Evolutionary conservation across 1,140 invertebrate genomes (phyloP).

Genomic region (Heliothis subflexa): DNA sequence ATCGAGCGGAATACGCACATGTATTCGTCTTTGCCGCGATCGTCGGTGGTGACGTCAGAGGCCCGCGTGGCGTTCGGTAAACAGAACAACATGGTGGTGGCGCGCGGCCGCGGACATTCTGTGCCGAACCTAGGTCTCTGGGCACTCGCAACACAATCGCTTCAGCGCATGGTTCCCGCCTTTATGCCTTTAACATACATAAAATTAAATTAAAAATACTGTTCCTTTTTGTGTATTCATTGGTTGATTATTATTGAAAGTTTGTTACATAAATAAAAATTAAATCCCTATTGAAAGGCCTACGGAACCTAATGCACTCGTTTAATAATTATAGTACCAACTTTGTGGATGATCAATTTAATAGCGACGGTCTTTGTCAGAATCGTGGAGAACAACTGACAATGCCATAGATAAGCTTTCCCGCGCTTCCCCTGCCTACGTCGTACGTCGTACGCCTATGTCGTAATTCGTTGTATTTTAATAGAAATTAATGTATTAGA

Average conservation of each 20-base stretch:
- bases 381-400: too few relatives aligned
- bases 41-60: constrained; percentile 83
- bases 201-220: too few relatives aligned
- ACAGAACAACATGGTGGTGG: constrained; percentile 87
- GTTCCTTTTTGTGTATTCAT: too few relatives aligned
- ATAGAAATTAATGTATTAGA: constrained; percentile 21
- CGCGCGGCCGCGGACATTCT: constrained; percentile 91
- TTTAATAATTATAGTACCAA: too few relatives aligned
- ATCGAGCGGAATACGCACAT: constrained; percentile 88
- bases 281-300: too few relatives aligned
- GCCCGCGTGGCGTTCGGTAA: constrained; percentile 83
- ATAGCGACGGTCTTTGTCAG: too few relatives aligned
- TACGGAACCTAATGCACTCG: too few relatives aligned
- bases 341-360: too few relatives aligned
- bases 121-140: constrained; percentile 95
- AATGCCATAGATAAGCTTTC: neutral
- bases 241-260: too few relatives aligned
- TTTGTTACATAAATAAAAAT: too few relatives aligned
- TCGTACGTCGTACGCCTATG: too few relatives aligned
- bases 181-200: neutral
- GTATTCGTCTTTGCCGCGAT: constrained; percentile 93
- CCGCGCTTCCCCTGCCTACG: neutral
- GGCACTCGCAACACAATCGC: constrained; percentile 47
- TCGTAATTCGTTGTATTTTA: constrained; percentile 12
- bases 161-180: constrained; percentile 14